A percentile compares a stretch with the other conserved stretches of the same genome.
phyloP scores from a whole-genome alignment of 2,888 invertebrate genomes.

The Tridacna crocea region DNA sequence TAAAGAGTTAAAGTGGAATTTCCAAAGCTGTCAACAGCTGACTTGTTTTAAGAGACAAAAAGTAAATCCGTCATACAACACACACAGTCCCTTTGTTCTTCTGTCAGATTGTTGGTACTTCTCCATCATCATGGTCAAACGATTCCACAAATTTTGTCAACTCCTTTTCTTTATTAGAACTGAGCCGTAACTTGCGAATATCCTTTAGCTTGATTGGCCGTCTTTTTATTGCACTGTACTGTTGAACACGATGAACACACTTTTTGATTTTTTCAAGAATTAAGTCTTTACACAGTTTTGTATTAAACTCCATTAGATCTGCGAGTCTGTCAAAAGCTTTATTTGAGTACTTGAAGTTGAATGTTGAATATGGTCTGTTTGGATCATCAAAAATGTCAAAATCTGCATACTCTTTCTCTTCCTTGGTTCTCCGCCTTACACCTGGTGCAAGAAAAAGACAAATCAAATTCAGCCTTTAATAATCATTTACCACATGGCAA shows the following conservation, averaged over 20 bases:
- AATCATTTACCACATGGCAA: too few relatives aligned
- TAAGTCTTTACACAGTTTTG: constrained; percentile 79
- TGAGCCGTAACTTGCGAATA: constrained; percentile 69
- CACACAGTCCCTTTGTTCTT: too few relatives aligned
- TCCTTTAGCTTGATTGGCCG: constrained; percentile 74
- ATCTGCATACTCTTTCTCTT: constrained; percentile 84
- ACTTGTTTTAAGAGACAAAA: too few relatives aligned
- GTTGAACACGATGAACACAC: constrained; percentile 73
- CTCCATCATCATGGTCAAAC: constrained; percentile 60
- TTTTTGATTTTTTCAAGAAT: constrained; percentile 81
- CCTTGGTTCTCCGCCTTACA: constrained; percentile 82
- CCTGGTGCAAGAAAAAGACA: constrained; percentile 71
- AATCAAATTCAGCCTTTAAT: too few relatives aligned
- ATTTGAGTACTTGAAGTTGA: constrained; percentile 84
- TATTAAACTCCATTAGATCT: constrained; percentile 85
- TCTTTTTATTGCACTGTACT: constrained; percentile 63
- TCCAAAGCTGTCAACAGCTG: too few relatives aligned
- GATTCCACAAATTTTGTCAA: constrained; percentile 59
- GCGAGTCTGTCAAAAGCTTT: constrained; percentile 83
- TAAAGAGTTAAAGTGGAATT: too few relatives aligned
- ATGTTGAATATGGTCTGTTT: constrained; percentile 83
- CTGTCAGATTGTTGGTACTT: constrained; percentile 32
- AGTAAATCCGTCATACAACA: too few relatives aligned
- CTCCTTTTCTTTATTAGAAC: constrained; percentile 59
- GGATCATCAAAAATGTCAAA: constrained; percentile 85